Conservation (phyloP, 2,797 vertebrate genomes). For the Rhynchonycteris naso region DNA sequence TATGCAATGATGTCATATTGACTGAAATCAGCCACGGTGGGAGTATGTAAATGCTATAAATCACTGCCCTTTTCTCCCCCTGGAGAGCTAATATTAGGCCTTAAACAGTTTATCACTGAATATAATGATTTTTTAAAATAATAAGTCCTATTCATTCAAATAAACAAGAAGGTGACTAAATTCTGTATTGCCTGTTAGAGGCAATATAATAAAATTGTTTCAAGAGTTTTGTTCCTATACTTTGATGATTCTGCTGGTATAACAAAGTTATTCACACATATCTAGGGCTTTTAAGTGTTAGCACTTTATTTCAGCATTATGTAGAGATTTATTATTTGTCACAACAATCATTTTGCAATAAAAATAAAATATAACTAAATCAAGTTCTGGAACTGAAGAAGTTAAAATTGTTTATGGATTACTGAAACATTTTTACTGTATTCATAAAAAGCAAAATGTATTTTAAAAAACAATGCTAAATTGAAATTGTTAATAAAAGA, state of each 20-base stretch:
- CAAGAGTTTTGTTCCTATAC: background rate
- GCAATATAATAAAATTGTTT: background rate
- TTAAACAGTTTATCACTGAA: background rate
- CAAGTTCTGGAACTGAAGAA: constrained; percentile 22
- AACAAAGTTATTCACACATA: background rate
- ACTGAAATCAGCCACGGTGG: background rate
- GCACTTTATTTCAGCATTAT: background rate
- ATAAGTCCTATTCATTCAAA: background rate
- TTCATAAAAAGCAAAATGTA: background rate
- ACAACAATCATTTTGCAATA: background rate
- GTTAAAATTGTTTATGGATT: background rate
- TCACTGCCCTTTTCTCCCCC: background rate
- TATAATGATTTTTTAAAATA: background rate
- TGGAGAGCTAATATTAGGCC: background rate
- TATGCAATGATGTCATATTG: background rate
- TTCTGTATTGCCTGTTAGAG: background rate
- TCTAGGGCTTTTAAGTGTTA: background rate
- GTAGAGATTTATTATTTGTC: background rate
- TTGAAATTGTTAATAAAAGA: background rate
- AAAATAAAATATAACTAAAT: background rate
- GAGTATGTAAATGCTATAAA: background rate
- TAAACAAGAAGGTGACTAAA: constrained; percentile 2
- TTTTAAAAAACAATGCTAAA: constrained; percentile 18
- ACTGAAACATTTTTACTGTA: background rate
- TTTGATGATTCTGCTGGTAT: background rate